These are phyloP conservation scores for Austrolebias charrua DNA, from an alignment of 2,797 vertebrate species.

Conservation along the genomic window DNA sequence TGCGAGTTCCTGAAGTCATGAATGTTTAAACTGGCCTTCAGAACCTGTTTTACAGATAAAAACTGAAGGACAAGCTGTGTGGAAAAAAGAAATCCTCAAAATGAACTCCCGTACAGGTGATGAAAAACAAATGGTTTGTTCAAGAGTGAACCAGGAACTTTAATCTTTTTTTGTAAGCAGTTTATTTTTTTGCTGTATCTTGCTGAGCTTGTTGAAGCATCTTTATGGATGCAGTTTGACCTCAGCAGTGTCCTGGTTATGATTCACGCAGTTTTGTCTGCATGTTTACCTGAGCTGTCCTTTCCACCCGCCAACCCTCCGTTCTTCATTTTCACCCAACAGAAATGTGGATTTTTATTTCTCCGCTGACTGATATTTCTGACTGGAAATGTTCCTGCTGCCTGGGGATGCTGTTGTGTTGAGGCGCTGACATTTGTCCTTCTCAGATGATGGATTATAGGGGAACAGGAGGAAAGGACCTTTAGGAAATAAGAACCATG, in stretches of 20 bases:
- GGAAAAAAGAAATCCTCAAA: too few relatives aligned
- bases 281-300: conserved; percentile 25
- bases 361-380: conserved; percentile 31
- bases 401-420: conserved; percentile 30
- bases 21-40: too few relatives aligned
- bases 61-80: too few relatives aligned
- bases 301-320: neutral
- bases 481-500: conserved; percentile 47
- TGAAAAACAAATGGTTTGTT: neutral
- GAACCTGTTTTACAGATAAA: too few relatives aligned
- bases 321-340: conserved; percentile 1
- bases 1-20: too few relatives aligned
- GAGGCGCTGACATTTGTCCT: neutral
- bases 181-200: neutral
- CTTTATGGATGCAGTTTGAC: conserved; percentile 4
- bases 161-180: neutral
- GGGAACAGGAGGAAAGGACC: conserved; percentile 38
- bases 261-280: neutral
- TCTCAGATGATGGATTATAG: conserved; percentile 62
- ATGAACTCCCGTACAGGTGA: too few relatives aligned
- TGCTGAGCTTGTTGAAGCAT: conserved; percentile 21
- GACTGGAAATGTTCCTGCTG: conserved; percentile 33
- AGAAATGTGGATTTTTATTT: conserved; percentile 15
- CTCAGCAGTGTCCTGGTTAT: neutral
- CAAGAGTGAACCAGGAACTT: neutral